Conservation (phyloP, 2,888 invertebrate genomes). For the Leptura quadrifasciata region DNA sequence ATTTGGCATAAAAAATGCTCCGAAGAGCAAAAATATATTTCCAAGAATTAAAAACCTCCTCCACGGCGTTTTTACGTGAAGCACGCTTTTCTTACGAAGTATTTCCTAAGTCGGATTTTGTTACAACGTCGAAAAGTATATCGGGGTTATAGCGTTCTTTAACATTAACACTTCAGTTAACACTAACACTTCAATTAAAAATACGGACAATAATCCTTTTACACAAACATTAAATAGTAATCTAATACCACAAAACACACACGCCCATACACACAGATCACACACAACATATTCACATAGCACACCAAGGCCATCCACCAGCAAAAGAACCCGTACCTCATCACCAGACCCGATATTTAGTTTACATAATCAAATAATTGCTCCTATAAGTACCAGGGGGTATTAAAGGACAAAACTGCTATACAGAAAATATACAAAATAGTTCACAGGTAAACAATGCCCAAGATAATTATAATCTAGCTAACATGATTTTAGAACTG, state of each 20-base stretch:
- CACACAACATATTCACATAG: not conserved
- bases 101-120: no score
- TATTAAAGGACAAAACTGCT: not conserved
- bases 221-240: not conserved
- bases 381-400: not conserved
- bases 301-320: not conserved
- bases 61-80: no score
- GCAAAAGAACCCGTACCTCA: not conserved
- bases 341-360: not conserved
- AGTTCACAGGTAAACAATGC: not conserved
- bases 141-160: no score
- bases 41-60: no score
- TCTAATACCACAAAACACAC: not conserved
- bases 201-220: not conserved
- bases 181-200: not conserved
- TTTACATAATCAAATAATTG: not conserved
- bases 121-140: no score
- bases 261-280: not conserved
- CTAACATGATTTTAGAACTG: constrained; percentile 2
- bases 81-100: no score
- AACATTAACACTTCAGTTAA: no score
- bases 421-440: no score
- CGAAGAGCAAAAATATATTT: no score
- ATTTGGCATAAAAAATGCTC: no score
- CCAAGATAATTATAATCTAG: not conserved